phyloP scores from a whole-genome alignment of 2,888 invertebrate species.

The Watsonalla binaria region DNA sequence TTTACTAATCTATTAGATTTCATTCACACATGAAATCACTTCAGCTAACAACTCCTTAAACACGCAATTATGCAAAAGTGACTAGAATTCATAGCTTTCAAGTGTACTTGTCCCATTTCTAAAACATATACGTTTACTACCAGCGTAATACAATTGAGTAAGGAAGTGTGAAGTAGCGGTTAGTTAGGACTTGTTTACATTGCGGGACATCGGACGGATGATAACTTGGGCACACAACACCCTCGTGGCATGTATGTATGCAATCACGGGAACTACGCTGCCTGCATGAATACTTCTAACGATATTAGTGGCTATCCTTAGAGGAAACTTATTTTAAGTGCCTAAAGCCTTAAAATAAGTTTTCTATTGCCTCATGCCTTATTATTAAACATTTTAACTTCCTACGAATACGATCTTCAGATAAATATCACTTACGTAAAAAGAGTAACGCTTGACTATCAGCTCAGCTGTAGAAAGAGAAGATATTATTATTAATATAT shows the following conservation, averaged over 20 bases:
- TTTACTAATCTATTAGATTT: constrained; percentile 6
- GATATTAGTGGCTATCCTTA: background rate
- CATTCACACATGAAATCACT: background rate
- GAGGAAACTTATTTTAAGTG: too few species aligned
- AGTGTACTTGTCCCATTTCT: too few species aligned
- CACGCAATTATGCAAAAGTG: too few species aligned
- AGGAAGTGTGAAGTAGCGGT: constrained; percentile 48
- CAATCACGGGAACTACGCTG: constrained; percentile 43
- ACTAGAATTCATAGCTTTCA: too few species aligned
- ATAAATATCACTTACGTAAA: too few species aligned
- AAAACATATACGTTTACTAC: constrained; percentile 3
- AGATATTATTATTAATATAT: too few species aligned
- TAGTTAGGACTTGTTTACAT: constrained; percentile 62
- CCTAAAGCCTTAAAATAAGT: background rate
- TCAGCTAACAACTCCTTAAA: too few species aligned
- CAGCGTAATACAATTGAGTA: constrained; percentile 11
- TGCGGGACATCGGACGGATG: constrained; percentile 54
- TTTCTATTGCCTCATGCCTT: too few species aligned
- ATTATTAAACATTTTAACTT: too few species aligned
- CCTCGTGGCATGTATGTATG: constrained; percentile 39
- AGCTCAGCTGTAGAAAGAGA: too few species aligned
- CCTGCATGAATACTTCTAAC: constrained; percentile 25
- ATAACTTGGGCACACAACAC: constrained; percentile 57
- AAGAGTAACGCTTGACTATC: too few species aligned
- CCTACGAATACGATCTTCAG: too few species aligned